Conservation (phyloP, 1,140 invertebrate genomes). For the Drosophila simulans region DNA sequence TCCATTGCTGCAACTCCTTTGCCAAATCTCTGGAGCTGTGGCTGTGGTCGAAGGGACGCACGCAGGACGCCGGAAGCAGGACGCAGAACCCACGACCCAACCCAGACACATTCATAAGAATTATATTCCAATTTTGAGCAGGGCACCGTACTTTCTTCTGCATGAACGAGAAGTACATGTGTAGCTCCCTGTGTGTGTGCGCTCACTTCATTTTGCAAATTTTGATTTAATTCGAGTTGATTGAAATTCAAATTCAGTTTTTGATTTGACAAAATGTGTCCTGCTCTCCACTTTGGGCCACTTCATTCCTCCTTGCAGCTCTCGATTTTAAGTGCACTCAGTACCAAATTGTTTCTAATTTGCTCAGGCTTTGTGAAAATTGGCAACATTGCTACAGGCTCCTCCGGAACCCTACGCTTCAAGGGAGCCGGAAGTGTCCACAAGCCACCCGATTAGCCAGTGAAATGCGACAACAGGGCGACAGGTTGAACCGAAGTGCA, state of each 20-base stretch:
- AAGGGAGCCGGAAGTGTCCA: constrained; percentile 16
- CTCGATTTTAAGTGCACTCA: constrained; percentile 58
- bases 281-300: constrained; percentile 19
- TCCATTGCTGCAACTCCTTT: constrained; percentile 12
- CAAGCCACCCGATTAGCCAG: constrained; percentile 34
- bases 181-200: constrained; percentile 11
- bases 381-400: constrained; percentile 47
- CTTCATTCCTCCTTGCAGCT: neutral
- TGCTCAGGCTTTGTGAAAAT: constrained; percentile 36
- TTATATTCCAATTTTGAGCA: constrained; percentile 73
- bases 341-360: constrained; percentile 67
- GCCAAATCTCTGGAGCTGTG: constrained; percentile 12
- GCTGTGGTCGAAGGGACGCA: constrained; percentile 42
- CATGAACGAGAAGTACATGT: neutral
- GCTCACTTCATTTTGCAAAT: constrained; percentile 71
- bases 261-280: constrained; percentile 70
- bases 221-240: constrained; percentile 78
- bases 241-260: constrained; percentile 76
- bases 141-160: constrained; percentile 17
- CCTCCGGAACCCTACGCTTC: constrained; percentile 2
- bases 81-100: neutral
- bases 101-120: constrained; percentile 64
- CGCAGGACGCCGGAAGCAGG: neutral
- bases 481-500: constrained; percentile 1
- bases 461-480: constrained; percentile 36